These are phyloP conservation scores for Hippocampus guttulatus DNA, from an alignment of 2,113 vertebrate genomes.

Conservation along the genomic window DNA sequence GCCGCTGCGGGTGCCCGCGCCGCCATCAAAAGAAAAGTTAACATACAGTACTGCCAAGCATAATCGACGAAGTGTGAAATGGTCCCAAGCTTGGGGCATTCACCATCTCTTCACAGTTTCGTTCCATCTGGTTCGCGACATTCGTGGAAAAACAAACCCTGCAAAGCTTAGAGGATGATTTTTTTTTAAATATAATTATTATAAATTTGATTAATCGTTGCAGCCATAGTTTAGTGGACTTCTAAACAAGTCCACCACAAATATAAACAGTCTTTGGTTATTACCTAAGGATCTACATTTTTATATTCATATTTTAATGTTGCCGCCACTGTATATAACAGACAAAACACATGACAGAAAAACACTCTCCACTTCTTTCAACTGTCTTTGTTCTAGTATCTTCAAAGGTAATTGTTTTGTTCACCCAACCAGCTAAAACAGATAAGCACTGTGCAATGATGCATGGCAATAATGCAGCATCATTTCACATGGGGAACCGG, in stretches of 20 bases:
- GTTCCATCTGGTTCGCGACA: no score
- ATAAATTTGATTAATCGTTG: no score
- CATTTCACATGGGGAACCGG: background rate
- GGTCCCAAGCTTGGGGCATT: no score
- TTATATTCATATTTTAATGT: background rate
- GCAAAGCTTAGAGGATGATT: no score
- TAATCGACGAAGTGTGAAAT: no score
- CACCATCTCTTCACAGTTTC: no score
- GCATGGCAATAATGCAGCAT: background rate
- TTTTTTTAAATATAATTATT: no score
- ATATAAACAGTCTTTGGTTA: background rate
- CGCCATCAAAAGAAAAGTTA: no score
- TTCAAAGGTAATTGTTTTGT: background rate
- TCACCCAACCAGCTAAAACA: background rate
- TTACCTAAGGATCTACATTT: background rate
- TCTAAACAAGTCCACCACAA: background rate
- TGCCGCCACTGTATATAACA: background rate
- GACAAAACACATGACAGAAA: background rate
- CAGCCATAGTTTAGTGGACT: no score
- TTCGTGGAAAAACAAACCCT: no score
- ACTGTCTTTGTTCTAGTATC: background rate
- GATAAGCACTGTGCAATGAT: background rate
- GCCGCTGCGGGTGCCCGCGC: no score
- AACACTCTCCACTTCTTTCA: background rate
- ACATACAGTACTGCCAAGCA: no score